Evolutionary conservation across 2,888 invertebrate species (phyloP).

Genomic region (Prosopocoilus inquinatus): DNA sequence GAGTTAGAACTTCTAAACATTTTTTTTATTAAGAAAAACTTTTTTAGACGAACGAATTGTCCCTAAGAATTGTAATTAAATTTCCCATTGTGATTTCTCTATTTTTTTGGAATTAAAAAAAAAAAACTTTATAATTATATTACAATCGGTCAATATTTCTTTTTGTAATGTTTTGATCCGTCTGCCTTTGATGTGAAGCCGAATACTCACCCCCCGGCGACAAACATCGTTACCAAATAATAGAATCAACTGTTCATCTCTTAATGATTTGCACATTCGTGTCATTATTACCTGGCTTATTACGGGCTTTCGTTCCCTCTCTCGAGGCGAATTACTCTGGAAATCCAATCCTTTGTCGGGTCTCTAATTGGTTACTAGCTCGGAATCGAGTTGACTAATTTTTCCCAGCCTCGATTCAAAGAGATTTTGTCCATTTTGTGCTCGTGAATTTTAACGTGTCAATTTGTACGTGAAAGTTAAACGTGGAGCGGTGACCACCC

Average conservation of each 20-base stretch:
- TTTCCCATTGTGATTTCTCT: too few relatives aligned
- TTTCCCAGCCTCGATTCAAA: not conserved
- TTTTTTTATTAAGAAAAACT: too few relatives aligned
- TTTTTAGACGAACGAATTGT: too few relatives aligned
- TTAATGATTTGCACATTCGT: slow-evolving; percentile 41
- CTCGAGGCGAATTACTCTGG: not conserved
- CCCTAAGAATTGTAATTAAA: too few relatives aligned
- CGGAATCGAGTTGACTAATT: not conserved
- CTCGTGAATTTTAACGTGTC: not conserved
- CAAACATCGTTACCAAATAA: slow-evolving; percentile 44
- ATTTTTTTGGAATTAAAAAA: not conserved
- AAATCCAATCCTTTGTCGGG: slow-evolving; percentile 13
- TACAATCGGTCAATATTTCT: slow-evolving; percentile 25
- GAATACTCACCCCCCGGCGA: slow-evolving; percentile 37
- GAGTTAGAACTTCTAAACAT: too few relatives aligned
- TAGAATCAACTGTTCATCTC: slow-evolving; percentile 42
- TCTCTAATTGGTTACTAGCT: slow-evolving; percentile 13
- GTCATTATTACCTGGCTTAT: slow-evolving; percentile 29
- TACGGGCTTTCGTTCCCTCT: not conserved
- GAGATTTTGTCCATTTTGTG: not conserved
- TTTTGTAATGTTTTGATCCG: slow-evolving; percentile 4
- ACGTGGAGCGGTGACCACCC: slow-evolving; percentile 2
- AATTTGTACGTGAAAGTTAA: too few relatives aligned
- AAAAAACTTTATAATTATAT: slow-evolving; percentile 20
- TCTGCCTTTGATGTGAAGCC: slow-evolving; percentile 29